phyloP scores from a whole-genome alignment of 1,140 invertebrate genomes.

The Leptoteleia sp. region DNA sequence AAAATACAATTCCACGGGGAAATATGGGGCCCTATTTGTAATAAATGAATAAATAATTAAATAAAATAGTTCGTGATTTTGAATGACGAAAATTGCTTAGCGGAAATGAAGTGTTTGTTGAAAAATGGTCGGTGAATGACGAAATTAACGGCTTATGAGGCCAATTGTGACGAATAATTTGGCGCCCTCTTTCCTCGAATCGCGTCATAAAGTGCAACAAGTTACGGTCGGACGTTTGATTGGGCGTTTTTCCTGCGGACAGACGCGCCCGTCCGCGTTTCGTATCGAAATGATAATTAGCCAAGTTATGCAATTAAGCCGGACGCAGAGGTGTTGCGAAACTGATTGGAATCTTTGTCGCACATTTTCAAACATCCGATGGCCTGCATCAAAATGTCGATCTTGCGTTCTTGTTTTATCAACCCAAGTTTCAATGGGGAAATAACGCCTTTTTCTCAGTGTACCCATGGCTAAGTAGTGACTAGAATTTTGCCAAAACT shows the following conservation, averaged over 20 bases:
- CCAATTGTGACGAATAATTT: slow-evolving; percentile 14
- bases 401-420: slow-evolving; percentile 54
- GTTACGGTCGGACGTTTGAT: slow-evolving; percentile 21
- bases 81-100: no score
- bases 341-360: slow-evolving; percentile 47
- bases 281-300: slow-evolving; percentile 48
- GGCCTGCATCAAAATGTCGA: slow-evolving; percentile 52
- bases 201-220: slow-evolving; percentile 29
- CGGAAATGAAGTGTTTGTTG: no score
- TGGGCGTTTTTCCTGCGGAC: slow-evolving; percentile 15
- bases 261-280: slow-evolving; percentile 13
- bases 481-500: slow-evolving; percentile 47
- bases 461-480: no score
- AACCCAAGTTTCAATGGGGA: slow-evolving; percentile 51
- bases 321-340: slow-evolving; percentile 16
- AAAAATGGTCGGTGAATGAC: slow-evolving; percentile 22
- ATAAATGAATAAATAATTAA: no score
- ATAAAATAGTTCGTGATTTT: no score
- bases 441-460: no score
- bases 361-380: slow-evolving; percentile 44
- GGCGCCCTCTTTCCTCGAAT: background rate
- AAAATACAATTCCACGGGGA: no score
- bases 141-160: no score
- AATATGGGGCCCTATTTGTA: no score
- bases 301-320: slow-evolving; percentile 49